These are phyloP conservation scores for Urechis unicinctus DNA, from an alignment of 2,888 invertebrate genomes.

Conservation along the genomic window DNA sequence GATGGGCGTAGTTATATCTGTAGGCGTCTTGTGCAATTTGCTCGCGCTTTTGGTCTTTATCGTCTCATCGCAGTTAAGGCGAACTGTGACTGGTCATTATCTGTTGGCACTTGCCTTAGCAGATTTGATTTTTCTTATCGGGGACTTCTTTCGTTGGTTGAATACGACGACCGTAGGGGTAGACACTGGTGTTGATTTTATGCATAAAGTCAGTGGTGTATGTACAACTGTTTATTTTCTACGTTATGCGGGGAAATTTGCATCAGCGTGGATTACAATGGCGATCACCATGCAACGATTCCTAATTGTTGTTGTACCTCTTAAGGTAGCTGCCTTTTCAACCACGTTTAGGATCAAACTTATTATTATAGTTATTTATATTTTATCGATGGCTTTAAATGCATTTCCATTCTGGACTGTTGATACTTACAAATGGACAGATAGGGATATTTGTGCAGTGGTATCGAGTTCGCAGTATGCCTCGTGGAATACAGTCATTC, in stretches of 20 bases:
- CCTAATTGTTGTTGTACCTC: conserved; percentile 25
- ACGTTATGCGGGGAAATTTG: conserved; percentile 6
- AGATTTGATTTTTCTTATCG: conserved; percentile 7
- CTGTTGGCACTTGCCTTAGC: conserved; percentile 7
- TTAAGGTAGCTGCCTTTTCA: conserved; percentile 20
- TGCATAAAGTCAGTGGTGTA: neutral
- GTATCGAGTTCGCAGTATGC: neutral
- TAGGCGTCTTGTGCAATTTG: conserved; percentile 6
- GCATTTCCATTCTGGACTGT: conserved; percentile 9
- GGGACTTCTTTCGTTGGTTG: conserved; percentile 7
- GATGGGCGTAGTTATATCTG: conserved; percentile 1
- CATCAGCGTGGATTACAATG: conserved; percentile 26
- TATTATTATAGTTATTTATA: conserved; percentile 20
- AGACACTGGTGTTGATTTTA: neutral
- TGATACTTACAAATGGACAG: neutral
- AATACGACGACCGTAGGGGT: neutral
- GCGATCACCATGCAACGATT: conserved; percentile 30
- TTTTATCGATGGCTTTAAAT: conserved; percentile 22
- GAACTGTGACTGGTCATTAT: conserved; percentile 8
- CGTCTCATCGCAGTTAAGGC: neutral
- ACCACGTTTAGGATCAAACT: conserved; percentile 19
- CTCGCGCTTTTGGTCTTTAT: conserved; percentile 8
- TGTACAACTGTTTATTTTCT: conserved; percentile 3
- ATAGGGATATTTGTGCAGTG: neutral
- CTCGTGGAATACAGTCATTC: neutral